Percentiles rank a stretch among this genome's conserved stretches.
Evolutionary conservation across 1,140 invertebrate species (phyloP).

Genomic region (Lamellibrachia luymesi): DNA sequence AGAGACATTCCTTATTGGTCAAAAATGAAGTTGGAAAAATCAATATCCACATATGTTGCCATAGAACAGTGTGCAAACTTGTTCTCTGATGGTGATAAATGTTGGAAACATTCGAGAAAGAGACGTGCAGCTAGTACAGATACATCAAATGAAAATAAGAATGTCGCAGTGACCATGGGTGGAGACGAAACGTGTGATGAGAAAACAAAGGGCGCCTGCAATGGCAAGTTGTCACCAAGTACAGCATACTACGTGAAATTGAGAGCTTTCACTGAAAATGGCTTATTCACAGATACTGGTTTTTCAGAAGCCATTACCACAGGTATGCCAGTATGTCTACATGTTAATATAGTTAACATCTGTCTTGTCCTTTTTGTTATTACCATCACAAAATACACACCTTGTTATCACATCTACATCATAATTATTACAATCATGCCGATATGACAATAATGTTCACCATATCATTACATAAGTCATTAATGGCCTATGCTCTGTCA

Average conservation of each 20-base stretch:
- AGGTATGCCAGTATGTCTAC: neutral
- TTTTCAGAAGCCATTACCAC: neutral
- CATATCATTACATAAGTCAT: too few relatives aligned
- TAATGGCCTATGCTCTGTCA: too few relatives aligned
- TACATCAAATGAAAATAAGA: too few relatives aligned
- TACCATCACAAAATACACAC: neutral
- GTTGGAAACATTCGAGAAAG: neutral
- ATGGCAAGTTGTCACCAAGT: neutral
- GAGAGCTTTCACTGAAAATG: neutral
- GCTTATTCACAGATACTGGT: neutral
- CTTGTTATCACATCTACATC: neutral
- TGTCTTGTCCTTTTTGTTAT: too few relatives aligned
- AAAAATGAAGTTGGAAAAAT: neutral
- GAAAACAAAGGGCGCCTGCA: neutral
- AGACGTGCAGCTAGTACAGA: neutral
- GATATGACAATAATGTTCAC: too few relatives aligned
- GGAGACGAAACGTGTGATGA: neutral
- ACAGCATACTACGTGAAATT: constrained; percentile 1
- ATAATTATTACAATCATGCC: too few relatives aligned
- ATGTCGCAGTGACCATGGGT: neutral
- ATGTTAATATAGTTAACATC: too few relatives aligned
- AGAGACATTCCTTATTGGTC: neutral
- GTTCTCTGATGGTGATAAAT: neutral
- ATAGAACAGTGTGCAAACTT: neutral
- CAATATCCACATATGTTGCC: neutral